Evolutionary conservation across 2,888 invertebrate genomes (phyloP).

Genomic region (Sinotaia quadrata): DNA sequence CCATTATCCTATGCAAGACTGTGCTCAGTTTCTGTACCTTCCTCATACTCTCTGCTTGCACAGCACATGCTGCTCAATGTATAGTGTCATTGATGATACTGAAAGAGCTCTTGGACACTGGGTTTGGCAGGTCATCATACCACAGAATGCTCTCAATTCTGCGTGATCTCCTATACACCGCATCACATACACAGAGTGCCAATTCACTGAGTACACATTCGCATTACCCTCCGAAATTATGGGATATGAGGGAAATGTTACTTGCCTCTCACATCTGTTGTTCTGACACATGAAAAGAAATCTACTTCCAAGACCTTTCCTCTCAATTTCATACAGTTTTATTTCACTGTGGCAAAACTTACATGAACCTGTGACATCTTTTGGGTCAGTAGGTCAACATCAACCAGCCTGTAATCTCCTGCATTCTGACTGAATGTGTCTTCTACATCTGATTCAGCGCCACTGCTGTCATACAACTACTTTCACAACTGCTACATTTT

Average conservation of each 20-base stretch:
- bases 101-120: not conserved
- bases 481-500: too few species aligned
- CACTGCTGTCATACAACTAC: too few species aligned
- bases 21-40: not conserved
- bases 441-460: not conserved
- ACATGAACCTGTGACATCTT: not conserved
- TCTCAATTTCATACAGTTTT: not conserved
- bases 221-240: not conserved
- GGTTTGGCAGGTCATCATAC: not conserved
- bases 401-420: too few species aligned
- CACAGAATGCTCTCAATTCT: conserved; percentile 6
- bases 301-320: not conserved
- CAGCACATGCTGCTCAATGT: not conserved
- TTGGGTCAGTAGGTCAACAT: not conserved
- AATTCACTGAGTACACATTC: not conserved
- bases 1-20: not conserved
- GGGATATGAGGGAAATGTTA: not conserved
- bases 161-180: not conserved
- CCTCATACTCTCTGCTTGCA: not conserved
- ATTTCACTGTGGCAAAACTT: not conserved
- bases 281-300: not conserved
- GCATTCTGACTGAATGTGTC: not conserved
- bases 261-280: too few species aligned
- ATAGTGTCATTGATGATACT: not conserved
- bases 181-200: conserved; percentile 1